Evolutionary conservation across 2,888 invertebrate genomes (phyloP), one percentile per base, ranked within the genome.

Genomic region (Suillia variegata): DNA sequence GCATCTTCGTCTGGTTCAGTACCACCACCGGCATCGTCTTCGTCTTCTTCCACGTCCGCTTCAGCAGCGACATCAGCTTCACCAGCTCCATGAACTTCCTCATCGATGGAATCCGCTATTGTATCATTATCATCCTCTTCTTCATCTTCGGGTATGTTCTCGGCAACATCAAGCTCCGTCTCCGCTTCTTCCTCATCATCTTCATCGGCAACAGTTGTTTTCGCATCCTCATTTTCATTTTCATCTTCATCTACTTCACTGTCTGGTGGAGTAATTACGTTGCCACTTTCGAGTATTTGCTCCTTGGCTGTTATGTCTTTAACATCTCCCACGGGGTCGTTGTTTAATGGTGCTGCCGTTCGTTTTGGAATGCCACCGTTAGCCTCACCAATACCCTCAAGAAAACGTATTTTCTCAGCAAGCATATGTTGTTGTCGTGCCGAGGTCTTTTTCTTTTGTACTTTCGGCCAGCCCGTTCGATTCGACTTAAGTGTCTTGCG

Each of bases 401-500:
- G 66, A 12, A 74, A 73, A 50, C 68, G 70, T 17, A 71, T 67
- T 24, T 74, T 70, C 33, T 75, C 73, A 22, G 67, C 63, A 1
- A 66, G 54, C 47, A 70, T 59, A 33, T 72, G 66, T 50, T 74
- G 70, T 13, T 70, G 69, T 0, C 73, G 69, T 20, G 68, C 67
- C 13, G 67, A 58, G 3, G 67, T 24, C 38, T 71, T 62, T 60
- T 75, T 70, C 56, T 74, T 66, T 18, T 76, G 72, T 1, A 68
- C 85, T 85, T 76, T 83, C 84, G 93, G 93, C 93, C 93, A 93
- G 8, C 93, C 93, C 0, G 93, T 93, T 62, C 87, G 84, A 79
- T 93, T 93, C 78, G 88, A 88, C 81, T 89, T 88, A 1, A 76
- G 70, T 59, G 70, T 77, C 65, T 80, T 80, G n/a, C 79, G 73